A percentile compares a stretch with the other conserved stretches of the same genome.
phyloP scores from a whole-genome alignment of 2,888 invertebrate genomes.

The Matsumyia berberina region DNA sequence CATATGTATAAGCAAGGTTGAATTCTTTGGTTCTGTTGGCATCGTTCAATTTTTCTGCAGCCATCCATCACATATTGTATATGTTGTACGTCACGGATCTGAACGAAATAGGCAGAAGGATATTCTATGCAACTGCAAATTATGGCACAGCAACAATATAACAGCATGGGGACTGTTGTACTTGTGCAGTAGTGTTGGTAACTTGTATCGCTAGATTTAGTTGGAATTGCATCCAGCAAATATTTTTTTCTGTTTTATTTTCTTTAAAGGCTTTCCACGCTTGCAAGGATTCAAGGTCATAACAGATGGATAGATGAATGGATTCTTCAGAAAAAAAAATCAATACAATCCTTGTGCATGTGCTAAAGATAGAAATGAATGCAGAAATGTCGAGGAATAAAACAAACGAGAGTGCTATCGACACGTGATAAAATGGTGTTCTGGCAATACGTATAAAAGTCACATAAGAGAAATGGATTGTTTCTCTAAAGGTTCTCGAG shows the following conservation, averaged over 20 bases:
- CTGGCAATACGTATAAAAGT: slow-evolving; percentile 27
- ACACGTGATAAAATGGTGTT: slow-evolving; percentile 47
- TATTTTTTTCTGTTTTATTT: slow-evolving; percentile 31
- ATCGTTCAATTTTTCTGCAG: slow-evolving; percentile 63
- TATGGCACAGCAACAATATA: slow-evolving; percentile 57
- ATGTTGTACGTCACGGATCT: slow-evolving; percentile 53
- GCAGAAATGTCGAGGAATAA: slow-evolving; percentile 15
- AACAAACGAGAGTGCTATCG: slow-evolving; percentile 54
- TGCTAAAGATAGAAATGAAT: slow-evolving; percentile 59
- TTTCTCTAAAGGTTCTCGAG: slow-evolving; percentile 29
- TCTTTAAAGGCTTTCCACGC: slow-evolving; percentile 53
- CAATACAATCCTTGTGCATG: slow-evolving; percentile 57
- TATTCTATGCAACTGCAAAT: slow-evolving; percentile 61
- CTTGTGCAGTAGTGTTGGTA: slow-evolving; percentile 26
- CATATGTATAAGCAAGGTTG: slow-evolving; percentile 33
- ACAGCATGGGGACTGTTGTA: slow-evolving; percentile 20
- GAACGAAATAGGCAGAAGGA: slow-evolving; percentile 51
- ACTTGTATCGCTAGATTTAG: slow-evolving; percentile 11
- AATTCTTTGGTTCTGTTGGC: slow-evolving; percentile 47
- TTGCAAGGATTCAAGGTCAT: slow-evolving; percentile 63
- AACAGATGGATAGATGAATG: slow-evolving; percentile 67
- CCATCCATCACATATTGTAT: slow-evolving; percentile 61
- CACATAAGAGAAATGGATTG: slow-evolving; percentile 37
- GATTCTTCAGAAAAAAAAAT: slow-evolving; percentile 60
- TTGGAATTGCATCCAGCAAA: slow-evolving; percentile 37